Evolutionary conservation across 2,797 vertebrate genomes (phyloP), one percentile per base, ranked within the genome.

Genomic region (Sebastes vulpes): DNA sequence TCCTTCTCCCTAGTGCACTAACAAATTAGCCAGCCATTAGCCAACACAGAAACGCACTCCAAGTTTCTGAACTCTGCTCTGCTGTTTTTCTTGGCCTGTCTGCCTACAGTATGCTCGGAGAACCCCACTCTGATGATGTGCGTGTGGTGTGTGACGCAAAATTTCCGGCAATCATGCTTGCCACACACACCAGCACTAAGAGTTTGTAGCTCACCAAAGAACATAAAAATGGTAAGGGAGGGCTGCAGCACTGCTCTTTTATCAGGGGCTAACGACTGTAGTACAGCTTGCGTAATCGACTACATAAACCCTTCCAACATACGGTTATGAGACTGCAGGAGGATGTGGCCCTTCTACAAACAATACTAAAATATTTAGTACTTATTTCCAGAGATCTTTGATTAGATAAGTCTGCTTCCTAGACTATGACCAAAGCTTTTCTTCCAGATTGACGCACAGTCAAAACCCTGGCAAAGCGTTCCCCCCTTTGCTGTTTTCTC

Each of bases 21-120:
- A 92, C 95, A 96, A 97, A 98, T 97, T 97, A 96, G 96, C 96
- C 94, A 96, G 95, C 96, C 95, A 97, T 98, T 97, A 97, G 93
- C 94, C 91, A 96, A 96, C 96, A 96, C 94, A 94, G 94, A 96
- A 96, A 95, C 89, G 91, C 92, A 77, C 90, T 96, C 92, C 95
- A 96, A 94, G 91, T 95, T 95, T 94, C 95, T 96, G 95, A 96
- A 95, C 96, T 91, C 95, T 95, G 90, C 87, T 89, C 93, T 83
- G 65, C 75, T 80, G 93, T 96, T 97, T 95, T 94, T 88, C 88
- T 96, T 96, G 94, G 95, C 95, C 69, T 75, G 77, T 83, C 74
- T 75, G 58, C 65, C 42, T 50, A 16, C 42, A 46, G 42, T 46
- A 46, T 38, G 72, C 84, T 67, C 75, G 77, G 61, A 88, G 87